Evolutionary conservation across 1,140 invertebrate species (phyloP), one percentile per base, ranked within the genome.

Genomic region (Chrysomallon squamiferum): DNA sequence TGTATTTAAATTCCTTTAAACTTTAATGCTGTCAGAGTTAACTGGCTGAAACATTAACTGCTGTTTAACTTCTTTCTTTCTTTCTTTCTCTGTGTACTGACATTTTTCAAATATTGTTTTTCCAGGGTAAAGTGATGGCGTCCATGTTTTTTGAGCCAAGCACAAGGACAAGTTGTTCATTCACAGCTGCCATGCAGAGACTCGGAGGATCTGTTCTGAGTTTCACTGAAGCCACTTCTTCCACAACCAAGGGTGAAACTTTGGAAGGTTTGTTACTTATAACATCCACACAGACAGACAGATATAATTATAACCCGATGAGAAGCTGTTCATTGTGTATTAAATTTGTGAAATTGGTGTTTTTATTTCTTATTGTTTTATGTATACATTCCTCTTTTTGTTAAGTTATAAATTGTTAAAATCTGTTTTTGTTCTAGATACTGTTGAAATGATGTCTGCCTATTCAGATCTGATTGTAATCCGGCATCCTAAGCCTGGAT

Each of bases 91-190:
- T n/a, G n/a, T n/a, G n/a, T n/a, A n/a, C n/a, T n/a, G n/a, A n/a
- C n/a, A n/a, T 38, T 7, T 38, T 5, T 38, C 6, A 38, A 38
- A 50, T 62, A 4, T 22, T 63, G 27, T 41, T 64, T 61, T 56
- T 66, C 27, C 69, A 93, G 88, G 96, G 96, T 47, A 97, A 97
- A 88, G 88, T 97, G 1, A 93, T 99, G 92, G 93, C 94, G 18
- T 95, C 93, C 0, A 91, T 99, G 78, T 99, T 99, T 84, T 99
- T 96, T 86, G 97, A 99, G 89, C 94, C 93, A 0, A 97, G 95
- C 77, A 99, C 97, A 0, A 88, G 98, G 71, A 99, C 98, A 0
- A 92, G 91, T 77, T 95, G 94, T 80, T 98, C 96, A 82, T 99
- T 99, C 87, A 89, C 93, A 4, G 93, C 93, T 2, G 98, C 98